Evolutionary conservation across 23 tunicate genomes (phyloP), one percentile per base, ranked within the genome.

Genomic region (Halocynthia aurantium): DNA sequence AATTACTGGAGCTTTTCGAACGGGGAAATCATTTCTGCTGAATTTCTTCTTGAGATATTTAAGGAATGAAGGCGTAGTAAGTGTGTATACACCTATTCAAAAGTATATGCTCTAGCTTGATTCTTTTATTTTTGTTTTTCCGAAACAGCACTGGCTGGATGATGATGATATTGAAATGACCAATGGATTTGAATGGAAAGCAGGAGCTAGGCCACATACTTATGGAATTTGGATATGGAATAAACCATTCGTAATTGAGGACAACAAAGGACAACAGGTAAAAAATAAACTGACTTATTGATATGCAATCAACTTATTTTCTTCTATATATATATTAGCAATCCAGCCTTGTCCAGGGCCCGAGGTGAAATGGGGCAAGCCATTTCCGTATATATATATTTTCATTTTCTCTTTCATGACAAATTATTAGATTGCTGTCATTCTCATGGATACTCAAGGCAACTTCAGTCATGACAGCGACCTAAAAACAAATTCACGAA

Each of bases 371-470:
- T 31, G 44, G 44, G 44, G 44, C 44, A 31, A 31, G 4, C 1
- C 44, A 31, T 31, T 31, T 31, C 44, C 44, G 4, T 31, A 31
- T 31, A 31, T 31, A 31, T 31, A 31, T 31, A 31, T 31, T 31
- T 31, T 31, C 44, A 4, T 31, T 31, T n/a, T 15, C 64, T 15
- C 4, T 60, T 60, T 15, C 2, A 15, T 60, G 64, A n/a, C 17
- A 15, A 60, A 67, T 15, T 15, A 31, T 19, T 67, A 73, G 77
- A 53, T 76, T 18, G 80, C 69, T n/a, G 44, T 76, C 20, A 58
- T 76, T 51, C 51, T 76, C 31, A 76, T 76, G 68, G 80, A 76
- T 52, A 76, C 80, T 7, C 80, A 76, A 56, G 80, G 80, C 12
- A 40, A 68, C 15, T 76, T 76, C 61, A 69, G 61, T 18, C 68